Evolutionary conservation across 2,888 invertebrate genomes (phyloP), one percentile per base, ranked within the genome.

Genomic region (Digitonthophagus gazella): DNA sequence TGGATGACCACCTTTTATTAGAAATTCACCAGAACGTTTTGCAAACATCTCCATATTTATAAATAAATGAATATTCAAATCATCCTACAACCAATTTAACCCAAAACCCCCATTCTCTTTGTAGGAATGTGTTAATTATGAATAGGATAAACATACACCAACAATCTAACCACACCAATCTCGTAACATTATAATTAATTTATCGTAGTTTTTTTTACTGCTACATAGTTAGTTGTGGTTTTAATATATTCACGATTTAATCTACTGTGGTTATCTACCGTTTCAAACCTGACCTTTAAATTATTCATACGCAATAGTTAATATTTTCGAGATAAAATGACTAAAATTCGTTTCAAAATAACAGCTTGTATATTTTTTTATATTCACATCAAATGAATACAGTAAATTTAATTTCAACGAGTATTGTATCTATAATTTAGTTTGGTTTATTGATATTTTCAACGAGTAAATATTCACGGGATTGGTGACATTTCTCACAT

Each of bases 11-110:
- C 28, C 28, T 44, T 44, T 44, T 11, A 44, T 44, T 44, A 8
- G 11, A 44, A 44, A 44, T 44, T 44, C 28, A 44, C 6, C 28
- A 11, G 28, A 44, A 8, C 28, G 28, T 44, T 61, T 61, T 18
- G 61, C 18, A 18, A 18, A 3, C 19, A 61, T 61, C 20, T 19
- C 19, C 61, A 61, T 61, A 61, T 61, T 61, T 20, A 61, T 61
- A 61, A 61, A 61, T 19, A 61, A 61, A 61, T 61, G 61, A 61
- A 61, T 61, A 61, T 61, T 61, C 61, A 61, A 61, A 44, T 1
- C 28, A 11, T 44, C 28, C 28, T 44, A 6, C 6, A 44, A 8
- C 28, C 28, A 44, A 44, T 44, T 44, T 44, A 44, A 6, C 11
- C 28, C 28, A 44, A 44, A 44, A 44, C 28, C 28, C 28, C 11